Base-by-base conservation (phyloP, 2,797 vertebrate genomes). In the Halcyon smyrnensis region DNA sequence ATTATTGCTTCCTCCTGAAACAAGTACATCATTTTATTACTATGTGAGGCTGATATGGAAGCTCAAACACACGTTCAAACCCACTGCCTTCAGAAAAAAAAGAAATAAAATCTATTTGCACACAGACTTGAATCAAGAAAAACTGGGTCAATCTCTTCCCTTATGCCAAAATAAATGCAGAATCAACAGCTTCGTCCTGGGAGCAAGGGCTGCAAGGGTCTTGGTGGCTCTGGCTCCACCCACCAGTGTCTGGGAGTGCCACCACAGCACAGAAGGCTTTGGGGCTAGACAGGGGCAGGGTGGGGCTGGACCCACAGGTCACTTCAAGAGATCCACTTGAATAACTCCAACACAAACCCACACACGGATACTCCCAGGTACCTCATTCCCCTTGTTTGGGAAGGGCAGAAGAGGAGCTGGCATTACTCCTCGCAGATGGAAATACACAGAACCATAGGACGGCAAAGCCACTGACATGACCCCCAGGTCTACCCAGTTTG, bases 291-390 rank as follows among this genome's bases (percentile, higher is more conserved):
- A 12, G 6, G 27, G 50, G 15, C 15, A 9, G 15, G 9, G 27
- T 25, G 20, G 20, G 9, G 15, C 32, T 28, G 6, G 0, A 8
- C 4, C 16, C 2, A 10, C 23, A 8, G 1, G 3, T 8, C 65
- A 20, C 63, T 51, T n/a, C 46, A 48, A 34, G 54, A 81, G 17
- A 54, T 5, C 36, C 3, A 0, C 4, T 7, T 20, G 45, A 74
- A 15, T 32, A 87, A 80, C 16, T 43, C 12, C n/a, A 41, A 53
- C 36, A 25, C 12, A 56, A 46, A 48, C 9, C 12, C 43, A 36
- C 12, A 19, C 2, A 2, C 0, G 1, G 11, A 21, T 7, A 11
- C 15, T 23, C 28, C 8, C 1, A 1, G 25, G 27, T 6, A 30
- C 46, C 46, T 83, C 53, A 23, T 12, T 41, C 17, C 34, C 41